Evolutionary conservation across 2,797 vertebrate genomes (phyloP), one percentile per base, ranked within the genome.

Genomic region (Toxotes lorentzi): DNA sequence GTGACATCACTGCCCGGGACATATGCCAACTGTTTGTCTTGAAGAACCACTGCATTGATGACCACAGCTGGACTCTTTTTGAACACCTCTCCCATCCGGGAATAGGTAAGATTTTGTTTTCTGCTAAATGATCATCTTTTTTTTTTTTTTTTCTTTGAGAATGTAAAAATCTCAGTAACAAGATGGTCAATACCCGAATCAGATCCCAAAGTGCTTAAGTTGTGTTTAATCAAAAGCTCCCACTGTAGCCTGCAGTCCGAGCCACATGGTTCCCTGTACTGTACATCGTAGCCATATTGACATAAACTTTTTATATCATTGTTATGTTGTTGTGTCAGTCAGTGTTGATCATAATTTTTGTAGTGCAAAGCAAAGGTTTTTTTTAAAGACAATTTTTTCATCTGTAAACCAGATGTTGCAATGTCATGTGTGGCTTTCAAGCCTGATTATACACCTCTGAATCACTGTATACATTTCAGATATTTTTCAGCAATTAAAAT

Each of bases 61-160:
- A 99, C 92, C 96, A 97, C 92, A 97, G 95, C 94, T 99, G 98
- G 98, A 98, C 97, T 10, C 95, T 99, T 57, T 97, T 97, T 94
- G 98, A 99, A 84, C 95, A 97, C 77, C 94, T 98, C 74, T 87
- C 95, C 74, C 96, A 94, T 56, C 80, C 96, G 83, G 95, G 96
- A 87, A 95, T 99, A 91, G 98, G 98, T 99, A 96, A 94, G 93
- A 65, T 53, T n/a, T 53, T 19, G 14, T 24, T 65, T 70, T 34
- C 7, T 62, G 0, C 19, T 35, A 8, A 16, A 32, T 47, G 27
- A 0, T 16, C 4, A 23, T 51, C 1, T 16, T 43, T 69, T 35
- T 53, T 38, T 38, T 38, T 6, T 24, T 16, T 43, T 69, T 35
- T 53, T 38, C 11, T 38, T 6, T 24, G 9, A 53, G 5, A 70